These are phyloP conservation scores for Trachops cirrhosus DNA, from an alignment of 2,797 vertebrate species.

Conservation along the genomic window DNA sequence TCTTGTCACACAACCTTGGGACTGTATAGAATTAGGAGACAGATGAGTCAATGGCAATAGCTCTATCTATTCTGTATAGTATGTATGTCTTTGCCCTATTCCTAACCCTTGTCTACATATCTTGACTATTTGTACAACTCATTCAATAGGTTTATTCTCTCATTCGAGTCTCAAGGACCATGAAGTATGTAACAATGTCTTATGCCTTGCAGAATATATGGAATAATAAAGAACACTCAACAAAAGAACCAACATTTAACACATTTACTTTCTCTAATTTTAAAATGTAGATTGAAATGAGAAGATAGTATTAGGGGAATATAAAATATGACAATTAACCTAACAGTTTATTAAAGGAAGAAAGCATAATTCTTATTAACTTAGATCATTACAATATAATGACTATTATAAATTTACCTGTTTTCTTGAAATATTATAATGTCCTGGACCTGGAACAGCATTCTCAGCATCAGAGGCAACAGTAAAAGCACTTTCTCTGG, in stretches of 20 bases:
- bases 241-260: neutral
- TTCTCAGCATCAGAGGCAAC: constrained; percentile 15
- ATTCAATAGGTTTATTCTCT: neutral
- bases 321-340: constrained; percentile 25
- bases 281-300: neutral
- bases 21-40: neutral
- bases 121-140: neutral
- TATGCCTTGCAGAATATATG: neutral
- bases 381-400: neutral
- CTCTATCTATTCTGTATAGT: neutral
- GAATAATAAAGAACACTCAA: neutral
- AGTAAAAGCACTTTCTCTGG: constrained; percentile 63
- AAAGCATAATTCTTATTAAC: constrained; percentile 23
- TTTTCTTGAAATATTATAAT: constrained; percentile 75
- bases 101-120: neutral
- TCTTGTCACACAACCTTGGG: neutral
- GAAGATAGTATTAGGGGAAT: neutral
- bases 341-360: neutral
- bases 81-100: neutral
- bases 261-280: constrained; percentile 29
- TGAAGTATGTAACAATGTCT: neutral
- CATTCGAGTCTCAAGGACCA: neutral
- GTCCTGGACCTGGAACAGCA: constrained; percentile 76
- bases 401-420: constrained; percentile 72
- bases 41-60: neutral